These are phyloP conservation scores for Drosophila nr. medialis DNA, from an alignment of 2,888 invertebrate genomes.

Conservation along the genomic window DNA sequence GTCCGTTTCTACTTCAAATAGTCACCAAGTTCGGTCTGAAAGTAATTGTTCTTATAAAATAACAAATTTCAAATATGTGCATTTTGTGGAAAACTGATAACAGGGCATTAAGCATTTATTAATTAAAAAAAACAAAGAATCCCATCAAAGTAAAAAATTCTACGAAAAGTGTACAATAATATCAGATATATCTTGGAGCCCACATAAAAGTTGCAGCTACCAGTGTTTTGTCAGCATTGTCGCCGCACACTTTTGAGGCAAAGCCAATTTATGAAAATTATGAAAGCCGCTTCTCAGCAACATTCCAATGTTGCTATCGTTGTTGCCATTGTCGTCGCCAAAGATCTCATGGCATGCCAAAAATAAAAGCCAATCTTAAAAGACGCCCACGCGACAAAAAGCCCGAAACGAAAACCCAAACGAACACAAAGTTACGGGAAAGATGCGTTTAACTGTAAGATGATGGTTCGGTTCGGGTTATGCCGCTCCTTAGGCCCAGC, in stretches of 20 bases:
- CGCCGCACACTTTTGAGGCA: slow-evolving; percentile 23
- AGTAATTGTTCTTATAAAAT: neutral
- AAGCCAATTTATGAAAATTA: slow-evolving; percentile 64
- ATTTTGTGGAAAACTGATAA: neutral
- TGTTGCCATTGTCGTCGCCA: slow-evolving; percentile 45
- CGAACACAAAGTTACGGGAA: slow-evolving; percentile 31
- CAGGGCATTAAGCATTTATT: neutral
- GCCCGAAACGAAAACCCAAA: slow-evolving; percentile 26
- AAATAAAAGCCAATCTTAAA: slow-evolving; percentile 63
- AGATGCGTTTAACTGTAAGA: slow-evolving; percentile 60
- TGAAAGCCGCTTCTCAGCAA: slow-evolving; percentile 48
- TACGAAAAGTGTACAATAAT: neutral
- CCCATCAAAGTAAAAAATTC: slow-evolving; percentile 7
- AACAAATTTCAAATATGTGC: neutral
- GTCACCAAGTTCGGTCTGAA: neutral
- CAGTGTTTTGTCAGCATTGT: slow-evolving; percentile 28
- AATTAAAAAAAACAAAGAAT: neutral
- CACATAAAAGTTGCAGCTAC: slow-evolving; percentile 37
- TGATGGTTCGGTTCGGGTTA: slow-evolving; percentile 45
- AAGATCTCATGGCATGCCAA: slow-evolving; percentile 54
- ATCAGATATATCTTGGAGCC: slow-evolving; percentile 5
- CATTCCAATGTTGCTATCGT: slow-evolving; percentile 54
- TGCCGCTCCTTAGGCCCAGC: slow-evolving; percentile 59
- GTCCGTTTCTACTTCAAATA: neutral
- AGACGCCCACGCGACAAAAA: slow-evolving; percentile 68